Percentiles rank a stretch among this genome's conserved stretches.
Conservation (phyloP, 2,797 vertebrate genomes). For the Thamnophis elegans region DNA sequence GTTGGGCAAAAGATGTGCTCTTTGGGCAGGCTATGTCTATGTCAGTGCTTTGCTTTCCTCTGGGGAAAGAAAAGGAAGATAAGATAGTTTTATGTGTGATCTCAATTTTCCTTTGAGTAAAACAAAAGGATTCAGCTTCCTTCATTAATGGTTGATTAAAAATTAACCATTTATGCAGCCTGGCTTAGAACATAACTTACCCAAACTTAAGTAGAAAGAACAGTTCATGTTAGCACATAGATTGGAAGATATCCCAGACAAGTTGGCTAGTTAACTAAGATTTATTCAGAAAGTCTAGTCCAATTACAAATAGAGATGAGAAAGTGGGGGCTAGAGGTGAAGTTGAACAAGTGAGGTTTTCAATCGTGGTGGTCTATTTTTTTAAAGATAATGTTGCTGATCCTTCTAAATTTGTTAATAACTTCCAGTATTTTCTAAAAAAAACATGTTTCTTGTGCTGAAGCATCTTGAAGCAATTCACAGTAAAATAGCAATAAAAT, state of each 20-base stretch:
- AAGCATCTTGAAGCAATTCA: background rate
- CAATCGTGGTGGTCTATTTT: background rate
- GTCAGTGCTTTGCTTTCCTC: conserved; percentile 1
- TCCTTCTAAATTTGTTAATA: background rate
- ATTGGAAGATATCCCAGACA: background rate
- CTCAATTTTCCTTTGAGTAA: conserved; percentile 37
- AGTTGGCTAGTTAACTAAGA: background rate
- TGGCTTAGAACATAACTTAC: background rate
- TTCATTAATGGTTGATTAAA: conserved; percentile 1
- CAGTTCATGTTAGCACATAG: background rate
- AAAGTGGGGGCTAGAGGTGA: background rate
- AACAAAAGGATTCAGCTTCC: background rate
- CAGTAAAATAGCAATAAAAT: background rate
- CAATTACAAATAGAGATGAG: background rate
- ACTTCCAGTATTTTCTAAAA: background rate
- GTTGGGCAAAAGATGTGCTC: background rate
- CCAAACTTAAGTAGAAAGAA: background rate
- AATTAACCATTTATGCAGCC: conserved; percentile 9
- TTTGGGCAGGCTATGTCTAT: background rate
- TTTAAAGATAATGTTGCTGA: background rate
- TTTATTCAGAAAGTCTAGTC: background rate
- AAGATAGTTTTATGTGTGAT: conserved; percentile 37
- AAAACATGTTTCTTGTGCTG: background rate
- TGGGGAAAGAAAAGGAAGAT: conserved; percentile 8
- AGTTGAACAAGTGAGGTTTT: background rate